Percentiles rank a stretch among this genome's conserved stretches.
These are phyloP conservation scores for Eudemis profundana DNA, from an alignment of 2,888 invertebrate species.

Conservation along the genomic window DNA sequence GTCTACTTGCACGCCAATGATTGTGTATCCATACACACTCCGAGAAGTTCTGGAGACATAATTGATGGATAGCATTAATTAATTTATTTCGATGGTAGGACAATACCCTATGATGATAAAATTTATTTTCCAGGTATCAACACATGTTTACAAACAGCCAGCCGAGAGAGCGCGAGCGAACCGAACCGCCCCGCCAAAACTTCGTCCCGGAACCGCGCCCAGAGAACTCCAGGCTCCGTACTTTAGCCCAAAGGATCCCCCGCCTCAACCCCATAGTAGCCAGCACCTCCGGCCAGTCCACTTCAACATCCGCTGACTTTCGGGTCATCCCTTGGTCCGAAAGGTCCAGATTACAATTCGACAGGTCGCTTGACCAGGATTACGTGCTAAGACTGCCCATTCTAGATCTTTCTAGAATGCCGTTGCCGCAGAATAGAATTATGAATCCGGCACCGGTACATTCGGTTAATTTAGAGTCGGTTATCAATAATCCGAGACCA, in stretches of 20 bases:
- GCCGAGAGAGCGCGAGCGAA: constrained; percentile 52
- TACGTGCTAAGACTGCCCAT: constrained; percentile 68
- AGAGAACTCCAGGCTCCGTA: constrained; percentile 66
- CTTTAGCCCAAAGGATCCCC: constrained; percentile 70
- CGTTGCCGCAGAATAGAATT: constrained; percentile 54
- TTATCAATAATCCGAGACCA: constrained; percentile 40
- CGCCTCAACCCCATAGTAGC: constrained; percentile 63
- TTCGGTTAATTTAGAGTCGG: constrained; percentile 40
- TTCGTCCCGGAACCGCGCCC: constrained; percentile 62
- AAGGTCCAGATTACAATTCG: constrained; percentile 55
- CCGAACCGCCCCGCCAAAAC: constrained; percentile 57
- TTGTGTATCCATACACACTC: too few species aligned
- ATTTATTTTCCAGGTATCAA: constrained; percentile 62
- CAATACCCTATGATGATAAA: neutral
- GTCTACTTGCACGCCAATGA: too few species aligned
- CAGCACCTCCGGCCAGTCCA: constrained; percentile 48
- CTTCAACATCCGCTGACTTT: constrained; percentile 54
- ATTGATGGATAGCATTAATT: too few species aligned
- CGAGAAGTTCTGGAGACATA: too few species aligned
- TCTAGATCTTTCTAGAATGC: constrained; percentile 65
- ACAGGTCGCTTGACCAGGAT: constrained; percentile 66
- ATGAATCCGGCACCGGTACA: constrained; percentile 37
- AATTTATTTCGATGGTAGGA: too few species aligned
- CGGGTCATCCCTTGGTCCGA: constrained; percentile 71
- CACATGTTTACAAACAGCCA: constrained; percentile 72